Evolutionary conservation across 1,140 invertebrate species (phyloP).

Genomic region (Drosophila parvula): DNA sequence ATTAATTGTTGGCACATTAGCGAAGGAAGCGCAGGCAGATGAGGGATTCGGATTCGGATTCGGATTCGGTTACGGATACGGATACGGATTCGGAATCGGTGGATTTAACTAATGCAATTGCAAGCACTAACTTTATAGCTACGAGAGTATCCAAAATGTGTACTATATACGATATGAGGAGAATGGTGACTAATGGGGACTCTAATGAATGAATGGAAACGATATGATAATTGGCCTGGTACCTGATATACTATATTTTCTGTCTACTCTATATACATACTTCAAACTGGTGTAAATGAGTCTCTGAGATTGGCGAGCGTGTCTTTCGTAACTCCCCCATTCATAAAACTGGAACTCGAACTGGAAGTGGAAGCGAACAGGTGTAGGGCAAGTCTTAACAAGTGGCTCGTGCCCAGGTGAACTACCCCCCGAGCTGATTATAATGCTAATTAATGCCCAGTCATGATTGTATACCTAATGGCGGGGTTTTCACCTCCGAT

Average conservation of each 20-base stretch:
- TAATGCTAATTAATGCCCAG: slow-evolving; percentile 72
- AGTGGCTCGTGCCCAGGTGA: slow-evolving; percentile 77
- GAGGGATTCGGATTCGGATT: slow-evolving; percentile 21
- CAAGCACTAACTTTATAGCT: slow-evolving; percentile 33
- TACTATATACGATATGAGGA: slow-evolving; percentile 17
- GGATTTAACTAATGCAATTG: slow-evolving; percentile 36
- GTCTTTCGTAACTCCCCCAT: slow-evolving; percentile 54
- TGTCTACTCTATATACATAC: background rate
- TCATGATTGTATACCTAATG: slow-evolving; percentile 29
- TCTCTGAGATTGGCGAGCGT: slow-evolving; percentile 25
- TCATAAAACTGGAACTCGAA: slow-evolving; percentile 35
- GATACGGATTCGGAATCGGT: slow-evolving; percentile 22
- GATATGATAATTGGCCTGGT: slow-evolving; percentile 61
- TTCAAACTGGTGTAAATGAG: slow-evolving; percentile 38
- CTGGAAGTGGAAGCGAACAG: slow-evolving; percentile 21
- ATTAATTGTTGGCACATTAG: slow-evolving; percentile 43
- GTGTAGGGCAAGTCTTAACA: slow-evolving; percentile 70
- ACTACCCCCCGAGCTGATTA: slow-evolving; percentile 70
- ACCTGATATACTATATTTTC: slow-evolving; percentile 26
- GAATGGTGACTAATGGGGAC: slow-evolving; percentile 52
- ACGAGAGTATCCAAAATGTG: slow-evolving; percentile 9
- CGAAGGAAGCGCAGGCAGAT: slow-evolving; percentile 47
- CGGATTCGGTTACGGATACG: slow-evolving; percentile 15
- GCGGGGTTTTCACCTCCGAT: slow-evolving; percentile 28
- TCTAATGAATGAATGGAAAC: slow-evolving; percentile 51